Conservation (phyloP, 2,797 vertebrate genomes). For the Silurus lanzhouensis region DNA sequence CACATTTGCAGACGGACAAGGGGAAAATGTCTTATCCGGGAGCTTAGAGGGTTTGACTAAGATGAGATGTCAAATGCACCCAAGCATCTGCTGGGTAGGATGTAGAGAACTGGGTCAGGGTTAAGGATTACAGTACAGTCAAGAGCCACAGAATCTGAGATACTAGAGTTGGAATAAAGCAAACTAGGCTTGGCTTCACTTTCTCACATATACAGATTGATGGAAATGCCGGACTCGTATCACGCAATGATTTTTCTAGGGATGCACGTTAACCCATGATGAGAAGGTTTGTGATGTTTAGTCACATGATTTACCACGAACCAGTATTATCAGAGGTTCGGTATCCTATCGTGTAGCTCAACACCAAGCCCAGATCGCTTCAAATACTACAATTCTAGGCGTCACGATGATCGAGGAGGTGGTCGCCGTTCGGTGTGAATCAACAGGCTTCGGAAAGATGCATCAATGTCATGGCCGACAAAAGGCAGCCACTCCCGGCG, state of each 20-base stretch:
- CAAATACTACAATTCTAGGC: background rate
- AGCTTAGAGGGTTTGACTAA: constrained; percentile 22
- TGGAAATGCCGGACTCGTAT: background rate
- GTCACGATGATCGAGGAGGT: constrained; percentile 1
- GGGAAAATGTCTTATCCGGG: constrained; percentile 1
- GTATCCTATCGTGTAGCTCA: background rate
- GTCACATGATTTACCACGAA: constrained; percentile 6
- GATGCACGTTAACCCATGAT: background rate
- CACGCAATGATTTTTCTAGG: background rate
- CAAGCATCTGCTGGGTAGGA: constrained; percentile 28
- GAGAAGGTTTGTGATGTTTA: background rate
- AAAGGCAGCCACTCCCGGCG: constrained; percentile 61
- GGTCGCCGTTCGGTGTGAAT: constrained; percentile 36
- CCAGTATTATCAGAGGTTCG: background rate
- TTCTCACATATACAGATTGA: background rate
- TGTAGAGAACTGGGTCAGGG: constrained; percentile 50
- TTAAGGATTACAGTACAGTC: constrained; percentile 43
- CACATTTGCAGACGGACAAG: background rate
- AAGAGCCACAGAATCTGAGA: background rate
- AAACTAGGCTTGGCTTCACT: constrained; percentile 20
- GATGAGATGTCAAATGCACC: constrained; percentile 1
- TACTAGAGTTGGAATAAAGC: background rate
- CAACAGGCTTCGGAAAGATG: constrained; percentile 59
- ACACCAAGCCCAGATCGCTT: background rate
- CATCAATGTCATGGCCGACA: constrained; percentile 61